Evolutionary conservation across 2,113 vertebrate species (phyloP).

Genomic region (Alaudala cheleensis): DNA sequence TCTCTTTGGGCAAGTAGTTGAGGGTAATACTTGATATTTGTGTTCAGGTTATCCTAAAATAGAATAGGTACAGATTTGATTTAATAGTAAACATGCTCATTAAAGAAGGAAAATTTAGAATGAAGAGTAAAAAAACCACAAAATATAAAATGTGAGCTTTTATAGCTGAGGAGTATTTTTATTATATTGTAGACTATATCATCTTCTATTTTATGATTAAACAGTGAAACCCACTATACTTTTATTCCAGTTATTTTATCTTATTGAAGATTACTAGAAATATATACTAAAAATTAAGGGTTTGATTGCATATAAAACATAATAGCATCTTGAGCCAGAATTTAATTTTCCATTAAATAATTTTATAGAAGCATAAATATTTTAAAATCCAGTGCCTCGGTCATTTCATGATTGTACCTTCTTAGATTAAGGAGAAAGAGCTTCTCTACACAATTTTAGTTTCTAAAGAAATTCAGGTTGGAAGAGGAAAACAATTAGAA

Average conservation of each 20-base stretch:
- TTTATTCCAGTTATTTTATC: conserved; percentile 2
- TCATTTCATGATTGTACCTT: neutral
- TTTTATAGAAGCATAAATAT: conserved; percentile 17
- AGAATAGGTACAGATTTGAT: neutral
- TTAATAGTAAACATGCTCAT: neutral
- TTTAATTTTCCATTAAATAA: conserved; percentile 17
- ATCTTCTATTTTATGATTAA: neutral
- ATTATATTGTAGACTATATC: neutral
- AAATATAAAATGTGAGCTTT: neutral
- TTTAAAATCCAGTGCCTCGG: neutral
- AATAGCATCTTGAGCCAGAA: neutral
- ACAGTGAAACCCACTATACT: neutral
- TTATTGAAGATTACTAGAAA: neutral
- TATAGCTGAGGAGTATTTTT: neutral
- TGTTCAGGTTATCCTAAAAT: neutral
- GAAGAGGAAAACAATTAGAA: neutral
- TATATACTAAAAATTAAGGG: neutral
- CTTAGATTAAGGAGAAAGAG: neutral
- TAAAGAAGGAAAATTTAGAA: neutral
- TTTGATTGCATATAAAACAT: neutral
- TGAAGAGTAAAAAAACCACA: neutral
- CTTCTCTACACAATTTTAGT: neutral
- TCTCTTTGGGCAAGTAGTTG: neutral
- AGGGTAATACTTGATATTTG: neutral
- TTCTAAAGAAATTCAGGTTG: neutral